Evolutionary conservation across 2,888 invertebrate species (phyloP), one percentile per base, ranked within the genome.

Genomic region (Lepetodrilus schrolli): DNA sequence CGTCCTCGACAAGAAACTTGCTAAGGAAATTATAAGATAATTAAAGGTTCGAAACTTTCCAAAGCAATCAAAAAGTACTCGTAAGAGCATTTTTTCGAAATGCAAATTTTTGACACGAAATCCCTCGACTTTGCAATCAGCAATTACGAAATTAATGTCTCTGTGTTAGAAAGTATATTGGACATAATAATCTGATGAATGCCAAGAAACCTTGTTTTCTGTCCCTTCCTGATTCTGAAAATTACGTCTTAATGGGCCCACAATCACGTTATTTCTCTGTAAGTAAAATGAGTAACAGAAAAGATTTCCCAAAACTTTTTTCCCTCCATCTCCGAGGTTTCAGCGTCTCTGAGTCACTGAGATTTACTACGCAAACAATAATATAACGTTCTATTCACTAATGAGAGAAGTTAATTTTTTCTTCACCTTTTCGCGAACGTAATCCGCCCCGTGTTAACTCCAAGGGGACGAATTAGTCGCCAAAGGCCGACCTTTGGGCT

Each of bases 401-500:
- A 58, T 58, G 58, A 58, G 58, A 23, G 17, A 17, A 34, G 26
- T 13, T 43, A 43, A 58, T 30, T 58, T 58, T 58, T 58, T 58
- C 34, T 34, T 58, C 58, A 58, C 58, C 5, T 58, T 58, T 23
- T 17, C 17, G 58, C 30, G 58, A 58, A n/a, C 58, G 26, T 26
- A 17, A 17, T 58, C 26, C 30, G 58, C 17, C 30, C 30, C 17
- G 58, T 30, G 58, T 38, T 20, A 68, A 47, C 43, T 43, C 68
- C 68, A 10, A 68, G 26, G 47, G 26, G 26, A 47, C n/a, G 68
- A 68, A 38, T 26, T 43, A 26, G n/a, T 23, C 68, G n/a, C 38
- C n/a, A 26, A 47, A 68, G 21, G 38, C 68, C 47, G 68, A 68
- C 38, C 68, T 47, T 47, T 43, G 23, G 47, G 47, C 68, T 43